Base-by-base conservation (phyloP, 2,113 vertebrate species). In the Hemichromis elongatus region DNA sequence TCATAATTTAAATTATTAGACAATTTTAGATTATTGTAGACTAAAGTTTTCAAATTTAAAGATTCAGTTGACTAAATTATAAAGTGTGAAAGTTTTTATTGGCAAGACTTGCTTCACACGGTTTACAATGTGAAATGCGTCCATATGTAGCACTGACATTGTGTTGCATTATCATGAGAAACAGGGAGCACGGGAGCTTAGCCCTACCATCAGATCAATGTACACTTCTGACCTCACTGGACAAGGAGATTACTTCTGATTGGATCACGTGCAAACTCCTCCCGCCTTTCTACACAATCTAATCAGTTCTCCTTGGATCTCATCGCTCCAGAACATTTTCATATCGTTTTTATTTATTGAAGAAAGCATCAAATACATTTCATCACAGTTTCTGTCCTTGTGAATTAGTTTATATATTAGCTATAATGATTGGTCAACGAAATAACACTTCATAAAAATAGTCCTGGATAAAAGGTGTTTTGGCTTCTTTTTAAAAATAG, bases 261-360 rank as follows among this genome's bases (percentile, higher is more conserved):
- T 61, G 9, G 57, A 11, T 35, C 57, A 61, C 1, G 10, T 0
- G 33, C 33, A 63, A 63, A 37, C 10, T 37, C 0, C 4, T 5
- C 59, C 18, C 6, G 6, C 33, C 33, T 63, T 63, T 13, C 0
- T 66, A 21, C 19, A 37, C 33, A 66, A 13, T 6, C 59, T 37
- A 66, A 13, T n/a, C 19, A 21, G 0, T 63, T 66, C 61, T 37
- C 33, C 35, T 66, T 66, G 19, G 61, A 37, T 66, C 33, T 66
- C 3, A 6, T 0, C 33, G 37, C 59, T 21, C 61, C 61, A 66
- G 19, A 37, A 66, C 1, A 37, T 66, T 66, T 66, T 37, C 61
- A 66, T 21, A 66, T 66, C 13, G 33, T 21, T 37, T 66, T 66
- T 37, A 66, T 37, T 66, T 66, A 21, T 37, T 66, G 61, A 21